A percentile compares a stretch with the other conserved stretches of the same genome.
phyloP scores from a whole-genome alignment of 2,113 vertebrate species.

The Bos indicus region DNA sequence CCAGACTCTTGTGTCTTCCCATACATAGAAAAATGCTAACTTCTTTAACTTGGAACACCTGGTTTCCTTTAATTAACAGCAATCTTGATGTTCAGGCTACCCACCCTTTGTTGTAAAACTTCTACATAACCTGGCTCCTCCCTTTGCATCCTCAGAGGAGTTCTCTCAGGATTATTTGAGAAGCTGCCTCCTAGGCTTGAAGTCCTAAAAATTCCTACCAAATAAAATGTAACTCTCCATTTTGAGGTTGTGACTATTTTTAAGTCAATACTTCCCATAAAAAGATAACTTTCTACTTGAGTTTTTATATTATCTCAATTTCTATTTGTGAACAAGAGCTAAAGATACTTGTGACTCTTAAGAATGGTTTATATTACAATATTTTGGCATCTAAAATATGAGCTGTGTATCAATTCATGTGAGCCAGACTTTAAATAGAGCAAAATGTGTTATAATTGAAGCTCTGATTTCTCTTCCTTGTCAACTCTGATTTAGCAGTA shows the following conservation, averaged over 20 bases:
- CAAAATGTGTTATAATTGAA: not conserved
- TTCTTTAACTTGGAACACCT: not conserved
- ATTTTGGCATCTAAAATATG: slow-evolving; percentile 3
- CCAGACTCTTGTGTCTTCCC: not conserved
- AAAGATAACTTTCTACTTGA: not conserved
- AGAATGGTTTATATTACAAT: not conserved
- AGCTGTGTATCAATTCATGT: not conserved
- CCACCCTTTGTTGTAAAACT: not conserved
- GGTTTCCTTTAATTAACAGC: not conserved
- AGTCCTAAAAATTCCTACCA: not conserved
- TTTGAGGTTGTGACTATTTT: not conserved
- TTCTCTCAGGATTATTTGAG: not conserved
- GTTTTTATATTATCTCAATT: not conserved
- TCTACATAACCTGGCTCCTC: not conserved
- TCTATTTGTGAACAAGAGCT: slow-evolving; percentile 9
- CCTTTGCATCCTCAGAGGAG: not conserved
- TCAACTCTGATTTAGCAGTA: slow-evolving; percentile 42
- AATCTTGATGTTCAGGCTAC: not conserved
- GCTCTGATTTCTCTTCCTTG: not conserved
- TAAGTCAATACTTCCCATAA: not conserved
- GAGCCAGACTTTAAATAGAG: slow-evolving; percentile 19
- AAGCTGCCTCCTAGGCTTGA: not conserved
- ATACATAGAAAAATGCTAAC: not conserved
- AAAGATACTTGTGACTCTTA: not conserved
- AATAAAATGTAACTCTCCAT: not conserved